These are phyloP conservation scores for Callimico goeldii DNA, from an alignment of 2,797 vertebrate genomes.

Conservation along the genomic window DNA sequence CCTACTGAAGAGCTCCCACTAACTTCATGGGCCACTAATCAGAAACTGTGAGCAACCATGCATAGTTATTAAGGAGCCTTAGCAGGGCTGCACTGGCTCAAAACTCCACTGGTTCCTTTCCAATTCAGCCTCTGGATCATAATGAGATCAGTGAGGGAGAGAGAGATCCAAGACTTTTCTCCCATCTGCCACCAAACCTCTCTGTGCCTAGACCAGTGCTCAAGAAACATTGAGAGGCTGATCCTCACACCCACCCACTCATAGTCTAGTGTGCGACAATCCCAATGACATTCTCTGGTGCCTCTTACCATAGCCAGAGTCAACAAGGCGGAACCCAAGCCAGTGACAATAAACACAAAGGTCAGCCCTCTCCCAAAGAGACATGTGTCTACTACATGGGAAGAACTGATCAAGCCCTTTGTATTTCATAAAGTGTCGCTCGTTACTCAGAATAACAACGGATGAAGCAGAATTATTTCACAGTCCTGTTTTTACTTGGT, in stretches of 20 bases:
- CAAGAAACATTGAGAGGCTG: not conserved
- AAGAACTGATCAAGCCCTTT: constrained; percentile 33
- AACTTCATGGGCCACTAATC: not conserved
- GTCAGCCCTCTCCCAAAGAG: constrained; percentile 27
- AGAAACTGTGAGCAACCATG: not conserved
- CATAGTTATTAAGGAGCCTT: not conserved
- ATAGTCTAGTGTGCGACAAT: not conserved
- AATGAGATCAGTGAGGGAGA: not conserved
- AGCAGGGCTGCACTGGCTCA: not conserved
- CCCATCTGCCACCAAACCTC: not conserved
- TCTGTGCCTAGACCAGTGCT: not conserved
- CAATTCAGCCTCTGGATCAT: not conserved
- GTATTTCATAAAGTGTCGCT: constrained; percentile 5
- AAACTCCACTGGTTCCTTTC: not conserved
- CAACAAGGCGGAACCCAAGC: constrained; percentile 42
- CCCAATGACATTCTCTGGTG: not conserved
- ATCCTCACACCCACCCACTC: not conserved
- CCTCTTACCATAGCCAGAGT: not conserved
- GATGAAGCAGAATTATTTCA: constrained; percentile 19
- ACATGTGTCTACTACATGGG: not conserved
- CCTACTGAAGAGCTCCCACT: not conserved
- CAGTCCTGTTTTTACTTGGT: not conserved
- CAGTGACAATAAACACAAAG: constrained; percentile 35
- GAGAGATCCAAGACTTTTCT: not conserved
- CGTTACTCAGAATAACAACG: constrained; percentile 51